Evolutionary conservation across 2,888 invertebrate species (phyloP).

Genomic region (Loripinus fragilis): DNA sequence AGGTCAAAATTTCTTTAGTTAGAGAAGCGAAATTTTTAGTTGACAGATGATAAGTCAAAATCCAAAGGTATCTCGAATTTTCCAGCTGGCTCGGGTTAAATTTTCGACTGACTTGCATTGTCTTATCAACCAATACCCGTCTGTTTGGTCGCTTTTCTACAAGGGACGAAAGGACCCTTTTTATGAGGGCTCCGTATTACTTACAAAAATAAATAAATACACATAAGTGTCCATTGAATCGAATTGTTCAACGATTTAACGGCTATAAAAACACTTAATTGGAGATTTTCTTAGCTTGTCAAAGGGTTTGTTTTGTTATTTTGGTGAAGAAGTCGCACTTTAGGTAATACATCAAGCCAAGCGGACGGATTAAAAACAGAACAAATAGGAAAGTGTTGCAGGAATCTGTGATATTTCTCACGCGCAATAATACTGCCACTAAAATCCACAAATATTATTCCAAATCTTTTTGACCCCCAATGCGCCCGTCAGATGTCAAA

Average conservation of each 20-base stretch:
- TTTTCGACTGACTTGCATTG: no score
- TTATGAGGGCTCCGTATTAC: no score
- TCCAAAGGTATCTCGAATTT: no score
- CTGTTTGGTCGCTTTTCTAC: no score
- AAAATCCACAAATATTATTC: not conserved
- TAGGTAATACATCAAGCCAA: not conserved
- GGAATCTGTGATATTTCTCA: not conserved
- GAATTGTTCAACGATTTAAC: conserved; percentile 15
- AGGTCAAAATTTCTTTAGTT: no score
- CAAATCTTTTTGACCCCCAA: no score
- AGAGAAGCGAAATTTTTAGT: no score
- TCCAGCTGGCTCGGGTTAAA: no score
- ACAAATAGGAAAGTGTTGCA: not conserved
- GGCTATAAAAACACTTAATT: not conserved
- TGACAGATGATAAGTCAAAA: no score
- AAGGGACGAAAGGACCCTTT: no score
- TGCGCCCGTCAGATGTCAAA: no score
- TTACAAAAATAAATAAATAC: not conserved
- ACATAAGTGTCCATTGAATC: not conserved
- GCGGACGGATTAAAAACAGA: conserved; percentile 5
- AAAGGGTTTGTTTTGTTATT: not conserved
- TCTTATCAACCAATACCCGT: no score
- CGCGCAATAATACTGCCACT: not conserved
- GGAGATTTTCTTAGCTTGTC: not conserved
- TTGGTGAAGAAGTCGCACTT: conserved; percentile 1